A percentile compares a stretch with the other conserved stretches of the same genome.
phyloP scores from a whole-genome alignment of 2,797 vertebrate genomes.

The Leontopithecus rosalia region DNA sequence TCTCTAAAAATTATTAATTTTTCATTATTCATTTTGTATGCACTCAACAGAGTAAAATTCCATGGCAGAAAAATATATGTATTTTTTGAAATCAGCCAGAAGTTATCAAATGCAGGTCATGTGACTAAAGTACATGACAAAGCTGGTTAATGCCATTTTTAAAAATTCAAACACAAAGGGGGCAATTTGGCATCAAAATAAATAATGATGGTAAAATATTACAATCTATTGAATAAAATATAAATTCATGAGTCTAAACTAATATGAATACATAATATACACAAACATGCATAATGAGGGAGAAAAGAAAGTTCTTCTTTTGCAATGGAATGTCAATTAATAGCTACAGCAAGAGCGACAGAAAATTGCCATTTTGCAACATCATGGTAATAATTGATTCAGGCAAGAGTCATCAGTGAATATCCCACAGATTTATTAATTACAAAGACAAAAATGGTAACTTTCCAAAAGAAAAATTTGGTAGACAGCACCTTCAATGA shows the following conservation, averaged over 20 bases:
- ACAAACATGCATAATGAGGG: not conserved
- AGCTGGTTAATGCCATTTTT: not conserved
- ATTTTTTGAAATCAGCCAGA: not conserved
- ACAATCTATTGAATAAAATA: not conserved
- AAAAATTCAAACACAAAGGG: not conserved
- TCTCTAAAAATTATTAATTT: not conserved
- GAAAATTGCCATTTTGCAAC: not conserved
- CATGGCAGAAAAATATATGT: not conserved
- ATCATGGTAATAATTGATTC: not conserved
- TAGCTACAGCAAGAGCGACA: not conserved
- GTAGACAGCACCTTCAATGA: not conserved
- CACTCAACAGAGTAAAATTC: not conserved
- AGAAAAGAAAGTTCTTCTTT: not conserved
- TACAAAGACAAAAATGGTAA: conserved; percentile 7
- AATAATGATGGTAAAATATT: not conserved
- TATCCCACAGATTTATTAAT: not conserved
- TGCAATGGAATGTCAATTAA: not conserved
- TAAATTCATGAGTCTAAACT: not conserved
- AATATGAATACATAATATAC: not conserved
- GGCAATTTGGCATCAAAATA: not conserved
- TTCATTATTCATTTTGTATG: not conserved
- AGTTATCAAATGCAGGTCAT: not conserved
- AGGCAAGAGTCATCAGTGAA: not conserved
- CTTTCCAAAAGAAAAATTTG: not conserved
- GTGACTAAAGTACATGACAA: not conserved